A percentile compares a stretch with the other conserved stretches of the same genome.
Conservation (phyloP, 2,888 invertebrate species). For the Ptychoptera contaminata region DNA sequence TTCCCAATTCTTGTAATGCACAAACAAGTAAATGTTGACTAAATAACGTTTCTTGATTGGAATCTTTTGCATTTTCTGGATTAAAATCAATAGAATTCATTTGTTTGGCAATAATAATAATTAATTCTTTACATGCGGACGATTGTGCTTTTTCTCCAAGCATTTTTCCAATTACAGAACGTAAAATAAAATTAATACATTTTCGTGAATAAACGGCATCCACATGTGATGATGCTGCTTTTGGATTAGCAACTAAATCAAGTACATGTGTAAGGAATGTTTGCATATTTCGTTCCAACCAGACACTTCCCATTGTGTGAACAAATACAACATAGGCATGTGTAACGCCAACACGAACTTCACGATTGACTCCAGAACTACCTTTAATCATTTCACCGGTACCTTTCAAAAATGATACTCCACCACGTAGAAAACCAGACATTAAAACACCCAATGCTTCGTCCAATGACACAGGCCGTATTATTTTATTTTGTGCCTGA, state of each 20-base stretch:
- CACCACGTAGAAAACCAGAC: constrained; percentile 88
- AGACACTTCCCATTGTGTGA: constrained; percentile 81
- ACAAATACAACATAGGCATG: constrained; percentile 95
- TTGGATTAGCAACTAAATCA: constrained; percentile 87
- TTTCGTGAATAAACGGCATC: constrained; percentile 96
- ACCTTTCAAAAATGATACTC: constrained; percentile 85
- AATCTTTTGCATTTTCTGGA: constrained; percentile 82
- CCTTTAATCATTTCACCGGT: constrained; percentile 93
- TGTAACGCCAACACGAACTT: constrained; percentile 93
- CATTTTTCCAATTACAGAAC: constrained; percentile 84
- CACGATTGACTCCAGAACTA: constrained; percentile 80
- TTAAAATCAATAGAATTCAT: constrained; percentile 91
- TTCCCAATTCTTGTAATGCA: constrained; percentile 82
- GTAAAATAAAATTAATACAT: constrained; percentile 88
- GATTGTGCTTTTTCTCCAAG: constrained; percentile 95
- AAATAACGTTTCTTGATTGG: constrained; percentile 77
- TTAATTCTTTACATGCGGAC: constrained; percentile 86
- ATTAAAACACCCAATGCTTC: constrained; percentile 83
- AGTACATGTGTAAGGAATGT: constrained; percentile 77
- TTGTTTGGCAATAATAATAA: constrained; percentile 80
- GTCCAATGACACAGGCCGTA: constrained; percentile 56
- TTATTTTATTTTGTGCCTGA: constrained; percentile 18
- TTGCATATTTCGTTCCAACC: constrained; percentile 86
- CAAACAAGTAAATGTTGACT: constrained; percentile 86
- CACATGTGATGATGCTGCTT: constrained; percentile 89